These are phyloP conservation scores for Nasonia giraulti DNA, from an alignment of 1,140 invertebrate genomes.

Conservation along the genomic window DNA sequence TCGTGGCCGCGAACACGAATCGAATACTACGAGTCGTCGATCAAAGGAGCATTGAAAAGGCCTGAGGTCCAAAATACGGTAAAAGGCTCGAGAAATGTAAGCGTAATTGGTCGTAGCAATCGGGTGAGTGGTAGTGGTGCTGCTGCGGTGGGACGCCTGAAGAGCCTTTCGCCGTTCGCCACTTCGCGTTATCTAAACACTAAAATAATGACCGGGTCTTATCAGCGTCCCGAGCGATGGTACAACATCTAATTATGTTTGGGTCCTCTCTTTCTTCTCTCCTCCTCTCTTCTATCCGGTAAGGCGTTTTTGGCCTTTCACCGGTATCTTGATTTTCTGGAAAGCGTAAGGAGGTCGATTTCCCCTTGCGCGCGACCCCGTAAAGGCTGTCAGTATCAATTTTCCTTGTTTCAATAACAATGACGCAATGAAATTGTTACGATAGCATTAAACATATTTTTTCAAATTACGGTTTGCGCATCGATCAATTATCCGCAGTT, in stretches of 20 bases:
- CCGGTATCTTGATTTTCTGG: too few relatives aligned
- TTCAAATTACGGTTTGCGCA: too few relatives aligned
- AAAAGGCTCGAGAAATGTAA: constrained; percentile 34
- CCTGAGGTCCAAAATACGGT: constrained; percentile 19
- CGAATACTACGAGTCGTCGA: neutral
- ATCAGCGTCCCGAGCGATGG: constrained; percentile 62
- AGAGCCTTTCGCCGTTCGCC: constrained; percentile 53
- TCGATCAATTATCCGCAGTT: too few relatives aligned
- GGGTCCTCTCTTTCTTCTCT: constrained; percentile 25
- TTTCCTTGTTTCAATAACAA: neutral
- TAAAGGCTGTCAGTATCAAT: too few relatives aligned
- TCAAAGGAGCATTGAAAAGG: constrained; percentile 20
- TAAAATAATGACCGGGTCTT: constrained; percentile 71
- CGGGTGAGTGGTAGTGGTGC: neutral
- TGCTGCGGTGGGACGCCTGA: neutral
- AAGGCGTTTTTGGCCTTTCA: constrained; percentile 6
- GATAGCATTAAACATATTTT: neutral
- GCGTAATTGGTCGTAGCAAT: constrained; percentile 41
- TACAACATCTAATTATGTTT: constrained; percentile 73
- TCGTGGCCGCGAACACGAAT: neutral
- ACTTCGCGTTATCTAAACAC: constrained; percentile 70
- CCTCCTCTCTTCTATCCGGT: constrained; percentile 25
- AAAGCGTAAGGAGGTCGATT: too few relatives aligned
- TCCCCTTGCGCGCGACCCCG: too few relatives aligned
- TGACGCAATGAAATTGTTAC: neutral